A percentile compares a stretch with the other conserved stretches of the same genome.
Evolutionary conservation across 2,113 vertebrate species (phyloP).

Genomic region (Gila orcuttii): DNA sequence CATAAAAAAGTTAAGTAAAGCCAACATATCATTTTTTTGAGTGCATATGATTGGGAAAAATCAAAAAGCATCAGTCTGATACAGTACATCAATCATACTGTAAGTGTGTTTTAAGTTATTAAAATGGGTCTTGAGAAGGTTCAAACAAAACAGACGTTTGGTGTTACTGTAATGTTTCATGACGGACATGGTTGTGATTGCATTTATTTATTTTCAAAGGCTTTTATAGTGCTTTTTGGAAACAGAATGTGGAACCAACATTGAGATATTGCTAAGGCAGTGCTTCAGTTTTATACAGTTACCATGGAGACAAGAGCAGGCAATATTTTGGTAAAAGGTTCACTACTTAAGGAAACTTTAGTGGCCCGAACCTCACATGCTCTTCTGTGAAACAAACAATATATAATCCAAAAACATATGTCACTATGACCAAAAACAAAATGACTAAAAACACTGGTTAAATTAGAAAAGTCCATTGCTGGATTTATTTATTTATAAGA

Average conservation of each 20-base stretch:
- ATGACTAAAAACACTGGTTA: not conserved
- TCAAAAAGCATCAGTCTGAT: not conserved
- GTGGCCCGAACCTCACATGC: not conserved
- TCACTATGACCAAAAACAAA: conserved; percentile 4
- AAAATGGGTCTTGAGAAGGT: too few relatives aligned
- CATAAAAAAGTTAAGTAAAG: too few relatives aligned
- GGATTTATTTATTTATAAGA: not conserved
- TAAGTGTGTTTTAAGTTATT: not conserved
- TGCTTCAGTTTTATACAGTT: not conserved
- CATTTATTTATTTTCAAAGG: not conserved
- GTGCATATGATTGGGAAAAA: not conserved
- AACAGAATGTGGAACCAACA: not conserved
- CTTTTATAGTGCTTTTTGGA: not conserved
- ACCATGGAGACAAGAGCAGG: not conserved
- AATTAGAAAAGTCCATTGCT: not conserved
- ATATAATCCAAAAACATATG: not conserved
- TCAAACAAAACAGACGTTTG: not conserved
- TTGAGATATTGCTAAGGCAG: not conserved
- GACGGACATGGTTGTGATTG: not conserved
- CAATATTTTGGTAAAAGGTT: not conserved
- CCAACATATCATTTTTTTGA: too few relatives aligned
- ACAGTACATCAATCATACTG: not conserved
- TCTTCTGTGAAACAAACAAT: not conserved
- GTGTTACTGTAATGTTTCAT: not conserved
- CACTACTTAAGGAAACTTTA: not conserved